Base-by-base conservation (phyloP, 2,113 vertebrate species). In the Tetraodon nigroviridis region DNA sequence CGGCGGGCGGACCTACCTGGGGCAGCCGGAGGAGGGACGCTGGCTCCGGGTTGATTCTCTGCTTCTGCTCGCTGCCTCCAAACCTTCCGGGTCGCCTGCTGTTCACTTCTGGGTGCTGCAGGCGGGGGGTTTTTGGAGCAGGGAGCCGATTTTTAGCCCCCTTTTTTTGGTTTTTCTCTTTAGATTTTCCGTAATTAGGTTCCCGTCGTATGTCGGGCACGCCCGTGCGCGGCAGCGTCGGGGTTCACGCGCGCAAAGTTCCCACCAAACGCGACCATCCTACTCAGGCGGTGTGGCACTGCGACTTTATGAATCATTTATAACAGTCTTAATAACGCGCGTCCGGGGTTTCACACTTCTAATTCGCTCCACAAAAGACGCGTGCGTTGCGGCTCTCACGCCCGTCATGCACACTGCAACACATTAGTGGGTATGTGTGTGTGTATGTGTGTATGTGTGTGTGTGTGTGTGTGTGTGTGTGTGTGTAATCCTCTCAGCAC, bases 31-130 rank as follows among this genome's bases (percentile, higher is more conserved):
- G 83, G 16, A 67, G 79, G 65, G 60, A 73, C 76, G 17, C 79
- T 70, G 71, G 51, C 69, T 76, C 84, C 72, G 71, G 76, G 84
- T 71, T 82, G 84, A 51, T 61, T 80, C 80, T 87, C 81, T 67
- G 86, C 86, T 89, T 85, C 83, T 84, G 85, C 87, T 82, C 75
- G 84, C 77, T 79, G 77, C 85, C 87, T 91, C 88, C 92, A 93
- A 92, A 92, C 90, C 93, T 94, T 95, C 93, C 93, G 93, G 93
- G 93, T 95, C 92, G 92, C 91, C 91, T 91, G 89, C 91, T 89
- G 92, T 94, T 94, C 92, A 94, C 93, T 95, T 95, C 93, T 95
- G 93, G 93, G 92, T 91, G 89, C 84, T 91, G 90, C 92, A 90
- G 84, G 80, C 89, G 69, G 71, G 58, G n/a, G 32, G 19, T 22